These are phyloP conservation scores for Hemaris fuciformis DNA, from an alignment of 2,888 invertebrate genomes.

Conservation along the genomic window DNA sequence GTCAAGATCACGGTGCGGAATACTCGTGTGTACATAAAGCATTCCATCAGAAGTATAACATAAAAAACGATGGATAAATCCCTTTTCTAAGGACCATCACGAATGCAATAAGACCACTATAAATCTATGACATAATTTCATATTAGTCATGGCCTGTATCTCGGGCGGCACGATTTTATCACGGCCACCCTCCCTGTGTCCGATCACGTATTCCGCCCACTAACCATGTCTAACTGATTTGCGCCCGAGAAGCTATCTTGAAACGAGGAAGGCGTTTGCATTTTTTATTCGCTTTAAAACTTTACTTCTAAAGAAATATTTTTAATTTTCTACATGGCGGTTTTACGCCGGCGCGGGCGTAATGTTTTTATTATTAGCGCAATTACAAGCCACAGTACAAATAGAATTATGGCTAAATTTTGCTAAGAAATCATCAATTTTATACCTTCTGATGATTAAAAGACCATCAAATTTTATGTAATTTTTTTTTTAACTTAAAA, in stretches of 20 bases:
- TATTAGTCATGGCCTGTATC: neutral
- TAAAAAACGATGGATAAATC: neutral
- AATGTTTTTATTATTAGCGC: too few species aligned
- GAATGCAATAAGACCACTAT: neutral
- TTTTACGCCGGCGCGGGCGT: too few species aligned
- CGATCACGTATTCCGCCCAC: conserved; percentile 25
- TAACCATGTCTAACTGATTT: conserved; percentile 20
- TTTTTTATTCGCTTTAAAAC: conserved; percentile 4
- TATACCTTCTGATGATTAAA: too few species aligned
- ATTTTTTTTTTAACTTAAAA: too few species aligned
- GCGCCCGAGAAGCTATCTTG: conserved; percentile 16
- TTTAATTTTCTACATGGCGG: neutral
- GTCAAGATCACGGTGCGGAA: too few species aligned
- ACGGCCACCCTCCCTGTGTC: conserved; percentile 8
- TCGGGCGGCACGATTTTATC: conserved; percentile 10
- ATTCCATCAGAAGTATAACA: neutral
- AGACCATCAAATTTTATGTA: too few species aligned
- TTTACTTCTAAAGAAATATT: neutral
- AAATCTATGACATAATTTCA: conserved; percentile 5
- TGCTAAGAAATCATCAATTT: too few species aligned
- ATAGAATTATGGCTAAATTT: too few species aligned
- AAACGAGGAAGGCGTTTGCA: conserved; percentile 17
- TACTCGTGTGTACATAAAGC: too few species aligned
- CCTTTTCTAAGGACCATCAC: neutral
- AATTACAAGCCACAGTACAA: too few species aligned